These are phyloP conservation scores for Aleiodes alternator DNA, from an alignment of 2,888 invertebrate species.

Conservation along the genomic window DNA sequence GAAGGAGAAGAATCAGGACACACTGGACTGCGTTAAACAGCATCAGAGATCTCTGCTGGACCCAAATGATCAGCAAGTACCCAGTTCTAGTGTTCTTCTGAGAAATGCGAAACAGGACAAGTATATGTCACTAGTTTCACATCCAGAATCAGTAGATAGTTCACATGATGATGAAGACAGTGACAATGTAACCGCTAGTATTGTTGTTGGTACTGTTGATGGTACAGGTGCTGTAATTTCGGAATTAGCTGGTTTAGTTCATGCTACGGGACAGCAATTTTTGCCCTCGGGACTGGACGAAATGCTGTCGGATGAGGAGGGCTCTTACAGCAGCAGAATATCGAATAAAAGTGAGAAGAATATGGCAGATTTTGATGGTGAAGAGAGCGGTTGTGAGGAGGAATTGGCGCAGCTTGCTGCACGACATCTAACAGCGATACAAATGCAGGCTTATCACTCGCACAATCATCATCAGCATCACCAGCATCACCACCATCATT, in stretches of 20 bases:
- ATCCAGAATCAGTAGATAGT: slow-evolving; percentile 69
- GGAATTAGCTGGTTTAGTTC: slow-evolving; percentile 75
- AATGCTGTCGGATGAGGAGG: slow-evolving; percentile 76
- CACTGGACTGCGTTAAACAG: slow-evolving; percentile 67
- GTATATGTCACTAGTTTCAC: slow-evolving; percentile 54
- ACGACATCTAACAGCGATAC: slow-evolving; percentile 74
- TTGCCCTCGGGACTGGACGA: slow-evolving; percentile 70
- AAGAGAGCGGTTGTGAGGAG: slow-evolving; percentile 92
- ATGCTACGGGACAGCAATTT: slow-evolving; percentile 69
- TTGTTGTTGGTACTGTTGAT: slow-evolving; percentile 67
- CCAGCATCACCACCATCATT: slow-evolving; percentile 53
- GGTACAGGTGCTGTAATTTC: slow-evolving; percentile 74
- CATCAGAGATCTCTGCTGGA: slow-evolving; percentile 67
- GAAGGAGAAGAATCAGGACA: slow-evolving; percentile 62
- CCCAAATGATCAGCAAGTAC: slow-evolving; percentile 68
- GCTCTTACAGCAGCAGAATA: slow-evolving; percentile 95
- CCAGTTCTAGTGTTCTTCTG: slow-evolving; percentile 62
- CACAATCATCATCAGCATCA: slow-evolving; percentile 66
- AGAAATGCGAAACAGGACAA: slow-evolving; percentile 61
- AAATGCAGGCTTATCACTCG: slow-evolving; percentile 73
- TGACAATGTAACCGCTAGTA: slow-evolving; percentile 60
- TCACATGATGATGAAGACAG: slow-evolving; percentile 73
- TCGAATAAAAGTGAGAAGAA: slow-evolving; percentile 96
- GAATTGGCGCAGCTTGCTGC: slow-evolving; percentile 87
- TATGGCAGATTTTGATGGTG: slow-evolving; percentile 95